Percentiles rank a stretch among this genome's conserved stretches.
Evolutionary conservation across 2,888 invertebrate species (phyloP).

Genomic region (Pachydiplax longipennis): DNA sequence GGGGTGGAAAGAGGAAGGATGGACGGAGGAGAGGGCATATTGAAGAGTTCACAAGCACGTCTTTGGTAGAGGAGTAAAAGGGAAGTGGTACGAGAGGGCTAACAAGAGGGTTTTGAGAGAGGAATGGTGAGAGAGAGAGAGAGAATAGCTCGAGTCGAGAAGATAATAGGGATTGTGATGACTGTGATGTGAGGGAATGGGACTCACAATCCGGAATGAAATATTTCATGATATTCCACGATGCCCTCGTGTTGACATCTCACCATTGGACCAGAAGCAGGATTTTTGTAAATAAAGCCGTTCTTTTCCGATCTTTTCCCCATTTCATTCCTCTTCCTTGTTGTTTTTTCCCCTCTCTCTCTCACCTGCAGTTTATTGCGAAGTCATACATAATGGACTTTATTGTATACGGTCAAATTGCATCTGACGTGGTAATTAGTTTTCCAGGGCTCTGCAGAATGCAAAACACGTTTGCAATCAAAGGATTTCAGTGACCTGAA

Average conservation of each 20-base stretch:
- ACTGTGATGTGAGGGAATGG: neutral
- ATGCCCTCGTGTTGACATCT: neutral
- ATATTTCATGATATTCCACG: neutral
- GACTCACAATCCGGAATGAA: neutral
- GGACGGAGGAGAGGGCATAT: neutral
- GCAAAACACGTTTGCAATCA: too few species aligned
- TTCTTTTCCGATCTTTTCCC: too few species aligned
- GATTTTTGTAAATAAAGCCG: neutral
- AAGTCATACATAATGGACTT: too few species aligned
- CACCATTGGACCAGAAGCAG: neutral
- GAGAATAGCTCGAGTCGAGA: neutral
- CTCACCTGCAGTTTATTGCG: neutral
- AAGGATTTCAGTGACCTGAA: too few species aligned
- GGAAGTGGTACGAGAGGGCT: neutral
- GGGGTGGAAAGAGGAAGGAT: neutral
- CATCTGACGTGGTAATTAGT: too few species aligned
- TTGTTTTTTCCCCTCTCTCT: neutral
- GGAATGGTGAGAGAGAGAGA: neutral
- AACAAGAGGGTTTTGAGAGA: neutral
- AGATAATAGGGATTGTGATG: neutral
- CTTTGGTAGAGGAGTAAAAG: neutral
- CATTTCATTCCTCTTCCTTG: neutral
- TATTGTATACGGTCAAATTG: too few species aligned
- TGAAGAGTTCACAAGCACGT: too few species aligned
- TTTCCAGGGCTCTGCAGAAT: too few species aligned